A percentile compares a stretch with the other conserved stretches of the same genome.
These are phyloP conservation scores for Plutomurus gul DNA, from an alignment of 1,140 invertebrate species.

Conservation along the genomic window DNA sequence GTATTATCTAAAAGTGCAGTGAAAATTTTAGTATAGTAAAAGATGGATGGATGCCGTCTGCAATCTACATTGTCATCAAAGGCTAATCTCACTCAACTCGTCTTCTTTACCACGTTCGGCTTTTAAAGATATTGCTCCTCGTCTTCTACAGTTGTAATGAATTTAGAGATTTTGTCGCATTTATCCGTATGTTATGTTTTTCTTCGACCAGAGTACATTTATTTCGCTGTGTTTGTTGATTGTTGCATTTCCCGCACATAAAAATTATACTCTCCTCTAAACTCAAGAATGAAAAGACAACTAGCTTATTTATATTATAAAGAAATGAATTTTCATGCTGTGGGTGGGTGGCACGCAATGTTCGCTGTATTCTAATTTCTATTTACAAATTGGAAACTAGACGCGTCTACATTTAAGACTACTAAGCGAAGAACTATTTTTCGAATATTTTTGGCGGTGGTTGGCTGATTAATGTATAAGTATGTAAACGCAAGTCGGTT, in stretches of 20 bases:
- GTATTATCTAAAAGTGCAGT: slow-evolving; percentile 15
- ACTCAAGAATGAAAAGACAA: slow-evolving; percentile 11
- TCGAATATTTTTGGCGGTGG: slow-evolving; percentile 26
- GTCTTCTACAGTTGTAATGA: not conserved
- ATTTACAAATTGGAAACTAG: not conserved
- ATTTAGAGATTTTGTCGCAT: not conserved
- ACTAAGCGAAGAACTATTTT: slow-evolving; percentile 24
- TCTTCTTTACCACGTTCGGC: slow-evolving; percentile 9
- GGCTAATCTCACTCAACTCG: slow-evolving; percentile 1
- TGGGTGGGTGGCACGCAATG: not conserved
- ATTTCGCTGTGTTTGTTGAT: not conserved
- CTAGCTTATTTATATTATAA: not conserved
- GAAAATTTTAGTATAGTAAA: slow-evolving; percentile 26
- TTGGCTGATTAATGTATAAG: not conserved
- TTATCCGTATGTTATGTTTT: slow-evolving; percentile 16
- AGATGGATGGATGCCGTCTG: not conserved
- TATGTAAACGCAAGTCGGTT: not conserved
- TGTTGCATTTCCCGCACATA: not conserved
- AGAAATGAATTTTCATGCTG: too few relatives aligned
- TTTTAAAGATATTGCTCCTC: slow-evolving; percentile 7
- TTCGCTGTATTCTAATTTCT: not conserved
- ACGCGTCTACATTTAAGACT: not conserved
- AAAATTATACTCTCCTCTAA: not conserved
- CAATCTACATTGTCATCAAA: slow-evolving; percentile 10
- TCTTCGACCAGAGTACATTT: slow-evolving; percentile 17